These are phyloP conservation scores for Hormaphis cornu DNA, from an alignment of 1,140 invertebrate genomes.

Conservation along the genomic window DNA sequence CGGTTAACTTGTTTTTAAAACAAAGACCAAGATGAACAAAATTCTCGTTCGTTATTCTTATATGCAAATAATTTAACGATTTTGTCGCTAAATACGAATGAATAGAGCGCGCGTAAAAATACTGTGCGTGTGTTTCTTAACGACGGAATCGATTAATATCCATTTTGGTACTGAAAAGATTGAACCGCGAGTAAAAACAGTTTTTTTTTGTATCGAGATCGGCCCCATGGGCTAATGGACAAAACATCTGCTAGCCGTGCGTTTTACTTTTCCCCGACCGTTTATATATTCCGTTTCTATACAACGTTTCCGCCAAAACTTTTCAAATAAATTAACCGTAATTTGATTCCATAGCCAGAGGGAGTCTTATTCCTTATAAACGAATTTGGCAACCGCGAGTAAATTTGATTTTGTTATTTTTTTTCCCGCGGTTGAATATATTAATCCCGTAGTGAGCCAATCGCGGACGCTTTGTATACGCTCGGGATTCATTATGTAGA, in stretches of 20 bases:
- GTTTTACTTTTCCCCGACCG: background rate
- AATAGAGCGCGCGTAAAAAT: no score
- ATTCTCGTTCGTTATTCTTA: no score
- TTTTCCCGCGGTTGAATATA: background rate
- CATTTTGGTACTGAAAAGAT: no score
- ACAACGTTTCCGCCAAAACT: background rate
- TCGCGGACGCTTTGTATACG: background rate
- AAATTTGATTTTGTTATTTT: background rate
- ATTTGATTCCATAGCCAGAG: background rate
- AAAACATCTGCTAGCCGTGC: background rate
- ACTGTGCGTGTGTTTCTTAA: no score
- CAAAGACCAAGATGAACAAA: no score
- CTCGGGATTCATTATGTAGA: background rate
- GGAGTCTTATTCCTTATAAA: background rate
- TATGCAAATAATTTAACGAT: no score
- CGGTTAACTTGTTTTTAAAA: no score
- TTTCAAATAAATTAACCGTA: slow-evolving; percentile 14
- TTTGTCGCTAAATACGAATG: no score
- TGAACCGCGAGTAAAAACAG: background rate
- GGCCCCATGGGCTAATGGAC: background rate
- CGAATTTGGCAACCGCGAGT: background rate
- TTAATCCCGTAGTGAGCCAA: background rate
- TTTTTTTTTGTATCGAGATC: background rate
- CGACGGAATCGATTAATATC: no score
- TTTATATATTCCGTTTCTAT: background rate